Percentiles rank a stretch among this genome's conserved stretches.
These are phyloP conservation scores for Anguilla pacifica DNA, from an alignment of 2,797 vertebrate genomes.

Conservation along the genomic window DNA sequence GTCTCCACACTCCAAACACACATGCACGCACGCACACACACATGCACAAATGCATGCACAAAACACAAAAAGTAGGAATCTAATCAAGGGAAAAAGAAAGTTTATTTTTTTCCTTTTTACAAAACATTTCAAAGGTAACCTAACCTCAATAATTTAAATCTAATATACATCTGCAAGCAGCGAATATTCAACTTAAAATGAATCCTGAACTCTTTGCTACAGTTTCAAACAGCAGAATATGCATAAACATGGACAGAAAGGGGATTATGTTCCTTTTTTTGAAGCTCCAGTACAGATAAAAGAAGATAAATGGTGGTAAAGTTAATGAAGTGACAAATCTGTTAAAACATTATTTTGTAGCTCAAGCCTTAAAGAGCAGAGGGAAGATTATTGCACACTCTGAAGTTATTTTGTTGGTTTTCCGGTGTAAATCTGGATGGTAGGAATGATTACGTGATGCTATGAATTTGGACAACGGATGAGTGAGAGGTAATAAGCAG, in stretches of 20 bases:
- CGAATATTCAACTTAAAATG: conserved; percentile 63
- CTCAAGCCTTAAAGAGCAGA: conserved; percentile 22
- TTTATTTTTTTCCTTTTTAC: conserved; percentile 74
- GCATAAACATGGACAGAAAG: conserved; percentile 55
- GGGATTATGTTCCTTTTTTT: conserved; percentile 51
- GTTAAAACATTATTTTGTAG: background rate
- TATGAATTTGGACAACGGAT: conserved; percentile 34
- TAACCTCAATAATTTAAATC: conserved; percentile 65
- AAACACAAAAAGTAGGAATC: background rate
- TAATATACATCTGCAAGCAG: conserved; percentile 64
- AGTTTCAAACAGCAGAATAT: conserved; percentile 58
- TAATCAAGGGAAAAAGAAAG: conserved; percentile 64
- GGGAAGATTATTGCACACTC: background rate
- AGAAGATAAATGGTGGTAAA: conserved; percentile 19
- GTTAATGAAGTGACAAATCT: background rate
- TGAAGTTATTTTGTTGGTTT: background rate
- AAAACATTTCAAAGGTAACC: conserved; percentile 75
- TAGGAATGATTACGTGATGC: conserved; percentile 31
- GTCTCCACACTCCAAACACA: background rate
- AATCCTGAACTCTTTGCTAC: conserved; percentile 51
- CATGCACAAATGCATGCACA: background rate
- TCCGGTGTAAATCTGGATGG: conserved; percentile 23
- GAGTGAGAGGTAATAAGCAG: conserved; percentile 20
- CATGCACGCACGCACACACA: background rate
- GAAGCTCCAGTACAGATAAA: conserved; percentile 67